A percentile compares a stretch with the other conserved stretches of the same genome.
phyloP scores from a whole-genome alignment of 2,797 vertebrate genomes.

The Ara ararauna region DNA sequence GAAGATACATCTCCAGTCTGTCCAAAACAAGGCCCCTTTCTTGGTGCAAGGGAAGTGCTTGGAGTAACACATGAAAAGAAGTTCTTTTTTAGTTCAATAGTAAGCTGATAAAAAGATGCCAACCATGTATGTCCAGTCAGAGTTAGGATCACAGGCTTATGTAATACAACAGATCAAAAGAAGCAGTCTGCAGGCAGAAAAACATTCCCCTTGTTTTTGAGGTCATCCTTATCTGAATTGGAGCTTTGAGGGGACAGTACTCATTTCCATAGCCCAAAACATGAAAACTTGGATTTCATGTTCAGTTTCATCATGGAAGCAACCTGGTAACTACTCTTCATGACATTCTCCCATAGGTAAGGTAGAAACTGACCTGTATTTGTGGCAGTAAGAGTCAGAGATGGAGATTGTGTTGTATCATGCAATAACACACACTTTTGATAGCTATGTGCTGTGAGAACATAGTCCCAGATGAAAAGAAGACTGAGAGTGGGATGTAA shows the following conservation, averaged over 20 bases:
- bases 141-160: background rate
- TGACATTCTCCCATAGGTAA: fast-evolving
- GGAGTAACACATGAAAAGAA: background rate
- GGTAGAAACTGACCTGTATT: background rate
- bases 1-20: background rate
- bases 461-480: background rate
- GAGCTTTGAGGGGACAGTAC: background rate
- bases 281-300: background rate
- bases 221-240: background rate
- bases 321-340: background rate
- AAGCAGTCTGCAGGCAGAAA: background rate
- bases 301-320: background rate
- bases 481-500: background rate
- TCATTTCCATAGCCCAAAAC: background rate
- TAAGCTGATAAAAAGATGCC: background rate
- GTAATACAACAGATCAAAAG: background rate
- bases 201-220: background rate
- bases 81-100: background rate
- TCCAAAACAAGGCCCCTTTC: background rate
- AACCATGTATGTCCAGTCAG: background rate
- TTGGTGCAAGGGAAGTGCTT: background rate
- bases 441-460: background rate
- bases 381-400: background rate
- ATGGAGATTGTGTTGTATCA: background rate
- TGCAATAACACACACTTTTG: background rate